Conservation (phyloP, 1,140 invertebrate species). For the Plodia interpunctella region DNA sequence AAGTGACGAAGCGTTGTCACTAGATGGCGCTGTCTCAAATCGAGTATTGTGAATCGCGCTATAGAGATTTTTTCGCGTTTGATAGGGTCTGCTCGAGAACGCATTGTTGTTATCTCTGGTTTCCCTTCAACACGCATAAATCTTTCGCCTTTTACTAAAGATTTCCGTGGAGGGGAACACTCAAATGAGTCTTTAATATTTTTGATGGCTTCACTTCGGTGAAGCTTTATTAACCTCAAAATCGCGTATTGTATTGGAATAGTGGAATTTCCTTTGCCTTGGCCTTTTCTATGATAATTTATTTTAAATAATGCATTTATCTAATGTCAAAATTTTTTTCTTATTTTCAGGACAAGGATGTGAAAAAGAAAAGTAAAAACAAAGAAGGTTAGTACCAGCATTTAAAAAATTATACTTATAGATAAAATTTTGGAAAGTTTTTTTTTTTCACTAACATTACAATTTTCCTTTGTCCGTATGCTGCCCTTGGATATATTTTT, state of each 20-base stretch:
- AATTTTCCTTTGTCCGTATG: constrained; percentile 6
- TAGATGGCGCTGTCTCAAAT: constrained; percentile 1
- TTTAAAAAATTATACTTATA: neutral
- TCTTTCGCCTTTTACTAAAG: constrained; percentile 12
- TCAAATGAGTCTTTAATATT: constrained; percentile 1
- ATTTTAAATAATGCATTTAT: too few relatives aligned
- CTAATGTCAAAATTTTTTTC: neutral
- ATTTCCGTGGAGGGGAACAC: constrained; percentile 12
- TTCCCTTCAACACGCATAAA: constrained; percentile 10
- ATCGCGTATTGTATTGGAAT: too few relatives aligned
- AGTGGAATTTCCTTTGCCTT: too few relatives aligned
- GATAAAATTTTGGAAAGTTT: neutral
- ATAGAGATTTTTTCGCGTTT: neutral
- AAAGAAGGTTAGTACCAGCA: constrained; percentile 84
- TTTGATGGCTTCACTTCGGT: constrained; percentile 12
- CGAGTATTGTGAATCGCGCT: neutral
- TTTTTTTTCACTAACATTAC: constrained; percentile 4
- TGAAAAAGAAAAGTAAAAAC: constrained; percentile 87
- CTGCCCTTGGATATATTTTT: constrained; percentile 14
- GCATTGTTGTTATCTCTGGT: constrained; percentile 1
- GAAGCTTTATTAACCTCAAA: neutral
- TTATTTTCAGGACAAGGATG: constrained; percentile 84
- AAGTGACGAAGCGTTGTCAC: neutral
- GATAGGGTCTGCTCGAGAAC: neutral
- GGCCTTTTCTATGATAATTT: too few relatives aligned